phyloP scores from a whole-genome alignment of 2,888 invertebrate species.

The Syritta pipiens region DNA sequence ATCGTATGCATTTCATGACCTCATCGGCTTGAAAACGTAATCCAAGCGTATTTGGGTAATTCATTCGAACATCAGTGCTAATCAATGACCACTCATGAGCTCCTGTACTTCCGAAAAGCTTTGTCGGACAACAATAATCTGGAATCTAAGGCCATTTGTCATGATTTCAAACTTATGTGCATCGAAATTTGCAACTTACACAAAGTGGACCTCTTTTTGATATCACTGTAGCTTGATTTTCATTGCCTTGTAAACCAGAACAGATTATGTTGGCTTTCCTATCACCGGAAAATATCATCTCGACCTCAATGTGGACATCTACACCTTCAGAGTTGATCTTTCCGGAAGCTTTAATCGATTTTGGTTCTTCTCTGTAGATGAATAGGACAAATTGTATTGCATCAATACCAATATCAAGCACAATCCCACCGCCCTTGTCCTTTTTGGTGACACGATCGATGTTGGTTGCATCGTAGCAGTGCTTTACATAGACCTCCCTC shows the following conservation, averaged over 20 bases:
- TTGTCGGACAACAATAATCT: conserved; percentile 86
- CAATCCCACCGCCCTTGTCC: conserved; percentile 86
- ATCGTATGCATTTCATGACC: conserved; percentile 84
- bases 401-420: conserved; percentile 88
- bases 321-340: conserved; percentile 85
- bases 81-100: conserved; percentile 83
- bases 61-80: conserved; percentile 80
- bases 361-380: conserved; percentile 84
- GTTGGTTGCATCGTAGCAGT: conserved; percentile 83
- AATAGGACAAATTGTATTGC: conserved; percentile 85
- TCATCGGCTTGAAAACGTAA: conserved; percentile 87
- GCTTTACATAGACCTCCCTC: conserved; percentile 83
- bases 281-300: conserved; percentile 70
- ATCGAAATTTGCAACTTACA: conserved; percentile 70
- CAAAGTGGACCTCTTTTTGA: conserved; percentile 72
- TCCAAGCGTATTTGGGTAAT: conserved; percentile 86
- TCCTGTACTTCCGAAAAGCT: conserved; percentile 71
- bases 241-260: conserved; percentile 70
- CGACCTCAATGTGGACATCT: conserved; percentile 80
- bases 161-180: not conserved
- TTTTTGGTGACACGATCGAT: conserved; percentile 82
- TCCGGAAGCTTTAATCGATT: conserved; percentile 83
- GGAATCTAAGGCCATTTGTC: conserved; percentile 75
- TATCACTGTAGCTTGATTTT: conserved; percentile 72
- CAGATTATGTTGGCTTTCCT: conserved; percentile 71